Conservation (phyloP, 2,113 vertebrate species). For the Perccottus glenii region DNA sequence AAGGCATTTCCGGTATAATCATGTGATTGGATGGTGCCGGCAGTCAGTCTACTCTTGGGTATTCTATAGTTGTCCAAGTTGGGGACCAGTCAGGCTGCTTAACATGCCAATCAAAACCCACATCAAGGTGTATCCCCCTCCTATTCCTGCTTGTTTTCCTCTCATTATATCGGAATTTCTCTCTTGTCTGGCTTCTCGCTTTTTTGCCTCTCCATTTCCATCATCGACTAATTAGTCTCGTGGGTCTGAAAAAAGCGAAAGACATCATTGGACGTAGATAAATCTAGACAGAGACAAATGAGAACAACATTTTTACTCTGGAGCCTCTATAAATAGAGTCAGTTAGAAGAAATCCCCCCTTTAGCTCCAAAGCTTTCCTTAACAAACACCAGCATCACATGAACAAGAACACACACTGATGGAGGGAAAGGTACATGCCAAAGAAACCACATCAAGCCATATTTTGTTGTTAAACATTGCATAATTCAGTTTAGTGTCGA, state of each 20-base stretch:
- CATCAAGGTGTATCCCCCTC: slow-evolving; percentile 7
- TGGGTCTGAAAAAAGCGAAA: slow-evolving; percentile 38
- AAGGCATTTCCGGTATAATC: neutral
- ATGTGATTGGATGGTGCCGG: slow-evolving; percentile 7
- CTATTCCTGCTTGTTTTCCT: neutral
- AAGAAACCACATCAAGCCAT: neutral
- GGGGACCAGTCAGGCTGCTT: neutral
- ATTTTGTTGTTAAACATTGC: slow-evolving; percentile 10
- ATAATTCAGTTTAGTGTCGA: slow-evolving; percentile 9
- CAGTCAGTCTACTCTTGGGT: neutral
- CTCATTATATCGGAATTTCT: slow-evolving; percentile 14
- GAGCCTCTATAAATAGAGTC: slow-evolving; percentile 66
- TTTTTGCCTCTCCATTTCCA: slow-evolving; percentile 45
- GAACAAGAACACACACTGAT: slow-evolving; percentile 8
- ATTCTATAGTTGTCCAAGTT: slow-evolving; percentile 4
- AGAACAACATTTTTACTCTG: slow-evolving; percentile 57
- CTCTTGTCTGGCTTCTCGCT: slow-evolving; percentile 21
- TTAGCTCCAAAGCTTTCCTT: slow-evolving; percentile 20
- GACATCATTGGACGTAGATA: slow-evolving; percentile 63
- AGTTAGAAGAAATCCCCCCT: slow-evolving; percentile 19
- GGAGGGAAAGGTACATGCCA: neutral
- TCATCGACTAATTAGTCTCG: slow-evolving; percentile 67
- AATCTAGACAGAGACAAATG: slow-evolving; percentile 71
- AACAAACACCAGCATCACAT: slow-evolving; percentile 29
- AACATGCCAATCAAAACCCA: slow-evolving; percentile 23